Evolutionary conservation across 1,140 invertebrate species (phyloP).

Genomic region (Melipona quadrifasciata): DNA sequence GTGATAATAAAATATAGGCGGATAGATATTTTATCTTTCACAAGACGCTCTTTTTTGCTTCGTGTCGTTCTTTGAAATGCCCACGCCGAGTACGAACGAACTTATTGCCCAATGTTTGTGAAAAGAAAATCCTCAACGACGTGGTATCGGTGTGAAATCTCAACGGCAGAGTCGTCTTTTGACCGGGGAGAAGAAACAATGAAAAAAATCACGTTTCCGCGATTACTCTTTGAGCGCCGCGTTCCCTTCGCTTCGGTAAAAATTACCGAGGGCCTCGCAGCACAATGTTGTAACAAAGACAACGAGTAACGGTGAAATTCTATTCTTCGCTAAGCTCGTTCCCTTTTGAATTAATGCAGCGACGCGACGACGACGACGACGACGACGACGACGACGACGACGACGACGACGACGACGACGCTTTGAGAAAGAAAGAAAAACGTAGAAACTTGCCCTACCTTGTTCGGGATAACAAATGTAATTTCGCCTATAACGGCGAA

Average conservation of each 20-base stretch:
- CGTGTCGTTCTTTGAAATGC: no score
- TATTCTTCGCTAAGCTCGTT: not conserved
- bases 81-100: no score
- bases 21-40: no score
- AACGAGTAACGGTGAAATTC: not conserved
- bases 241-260: not conserved
- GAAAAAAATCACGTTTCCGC: not conserved
- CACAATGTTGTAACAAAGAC: not conserved
- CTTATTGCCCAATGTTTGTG: no score
- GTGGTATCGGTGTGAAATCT: no score
- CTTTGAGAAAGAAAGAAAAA: not conserved
- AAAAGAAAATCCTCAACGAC: no score
- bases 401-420: no score
- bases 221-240: not conserved
- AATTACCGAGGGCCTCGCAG: not conserved
- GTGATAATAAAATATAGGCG: no score
- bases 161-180: no score
- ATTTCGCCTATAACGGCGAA: not conserved
- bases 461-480: slow-evolving; percentile 3
- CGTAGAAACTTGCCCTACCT: not conserved
- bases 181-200: not conserved
- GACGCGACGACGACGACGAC: no score
- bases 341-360: not conserved
- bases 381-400: no score
- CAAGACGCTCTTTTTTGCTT: no score